A percentile compares a stretch with the other conserved stretches of the same genome.
phyloP scores from a whole-genome alignment of 1,140 invertebrate species.

The Arion vulgaris region DNA sequence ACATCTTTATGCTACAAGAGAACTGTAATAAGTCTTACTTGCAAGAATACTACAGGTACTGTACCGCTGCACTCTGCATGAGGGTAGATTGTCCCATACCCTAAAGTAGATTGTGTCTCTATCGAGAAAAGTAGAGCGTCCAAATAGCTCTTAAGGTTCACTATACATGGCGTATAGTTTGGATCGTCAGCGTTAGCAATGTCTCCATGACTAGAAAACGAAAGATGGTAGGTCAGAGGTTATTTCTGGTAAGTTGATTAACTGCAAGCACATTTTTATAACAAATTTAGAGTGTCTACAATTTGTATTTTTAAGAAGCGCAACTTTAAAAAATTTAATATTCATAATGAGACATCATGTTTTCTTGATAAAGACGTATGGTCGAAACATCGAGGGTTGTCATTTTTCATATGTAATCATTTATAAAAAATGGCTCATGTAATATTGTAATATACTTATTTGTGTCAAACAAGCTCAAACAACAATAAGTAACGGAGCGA shows the following conservation, averaged over 20 bases:
- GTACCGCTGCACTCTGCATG: conserved; percentile 70
- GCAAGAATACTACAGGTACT: conserved; percentile 59
- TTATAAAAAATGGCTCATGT: too few species aligned
- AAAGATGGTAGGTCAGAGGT: neutral
- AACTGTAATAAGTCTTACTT: conserved; percentile 11
- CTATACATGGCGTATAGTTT: conserved; percentile 64
- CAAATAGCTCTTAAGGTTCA: conserved; percentile 63
- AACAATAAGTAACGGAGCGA: too few species aligned
- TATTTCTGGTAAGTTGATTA: neutral
- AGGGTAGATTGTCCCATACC: conserved; percentile 79
- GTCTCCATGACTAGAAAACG: conserved; percentile 82
- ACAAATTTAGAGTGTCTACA: too few species aligned
- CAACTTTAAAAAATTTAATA: too few species aligned
- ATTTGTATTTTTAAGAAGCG: too few species aligned
- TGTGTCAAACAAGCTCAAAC: too few species aligned
- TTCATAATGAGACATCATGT: too few species aligned
- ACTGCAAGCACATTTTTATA: neutral
- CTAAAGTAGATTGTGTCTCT: conserved; percentile 75
- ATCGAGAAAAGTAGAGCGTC: conserved; percentile 74
- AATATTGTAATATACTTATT: too few species aligned
- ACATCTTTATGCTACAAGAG: too few species aligned
- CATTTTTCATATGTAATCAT: too few species aligned
- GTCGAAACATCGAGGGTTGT: too few species aligned
- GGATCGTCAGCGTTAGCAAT: conserved; percentile 79
- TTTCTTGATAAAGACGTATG: too few species aligned